Evolutionary conservation across 2,797 vertebrate species (phyloP).

Genomic region (Cynodonichthys magdalenae): DNA sequence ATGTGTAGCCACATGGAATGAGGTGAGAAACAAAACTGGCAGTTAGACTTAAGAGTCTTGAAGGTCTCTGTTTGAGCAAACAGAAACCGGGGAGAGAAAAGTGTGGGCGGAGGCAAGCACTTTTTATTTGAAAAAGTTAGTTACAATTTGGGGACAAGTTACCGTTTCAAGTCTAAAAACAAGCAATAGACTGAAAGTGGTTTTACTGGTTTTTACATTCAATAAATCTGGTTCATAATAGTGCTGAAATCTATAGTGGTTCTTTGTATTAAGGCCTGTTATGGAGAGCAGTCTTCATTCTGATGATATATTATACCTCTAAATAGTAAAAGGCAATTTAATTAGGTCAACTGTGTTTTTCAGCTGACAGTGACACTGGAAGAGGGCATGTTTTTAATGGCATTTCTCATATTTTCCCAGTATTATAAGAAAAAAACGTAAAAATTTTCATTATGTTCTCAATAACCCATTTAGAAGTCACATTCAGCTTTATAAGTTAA

Average conservation of each 20-base stretch:
- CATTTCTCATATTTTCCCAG: too few species aligned
- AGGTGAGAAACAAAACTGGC: conserved; percentile 11
- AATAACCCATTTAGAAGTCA: too few species aligned
- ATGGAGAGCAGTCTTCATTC: not conserved
- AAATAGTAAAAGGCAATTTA: not conserved
- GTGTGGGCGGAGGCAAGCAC: conserved; percentile 6
- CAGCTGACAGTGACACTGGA: too few species aligned
- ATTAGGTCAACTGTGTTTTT: not conserved
- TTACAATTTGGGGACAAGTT: conserved; percentile 9
- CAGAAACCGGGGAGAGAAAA: not conserved
- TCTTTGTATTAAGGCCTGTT: too few species aligned
- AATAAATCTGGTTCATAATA: not conserved
- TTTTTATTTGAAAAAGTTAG: conserved; percentile 14
- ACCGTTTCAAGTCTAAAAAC: not conserved
- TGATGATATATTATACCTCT: not conserved
- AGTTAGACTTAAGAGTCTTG: conserved; percentile 11
- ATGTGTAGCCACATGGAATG: conserved; percentile 10
- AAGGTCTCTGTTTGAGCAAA: conserved; percentile 8
- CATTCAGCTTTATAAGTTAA: not conserved
- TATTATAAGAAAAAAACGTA: too few species aligned
- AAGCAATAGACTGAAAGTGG: not conserved
- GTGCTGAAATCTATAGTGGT: not conserved
- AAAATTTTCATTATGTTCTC: too few species aligned
- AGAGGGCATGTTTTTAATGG: too few species aligned
- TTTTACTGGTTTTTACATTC: not conserved